phyloP scores from a whole-genome alignment of 1,140 invertebrate species.

The Megathymus violae region DNA sequence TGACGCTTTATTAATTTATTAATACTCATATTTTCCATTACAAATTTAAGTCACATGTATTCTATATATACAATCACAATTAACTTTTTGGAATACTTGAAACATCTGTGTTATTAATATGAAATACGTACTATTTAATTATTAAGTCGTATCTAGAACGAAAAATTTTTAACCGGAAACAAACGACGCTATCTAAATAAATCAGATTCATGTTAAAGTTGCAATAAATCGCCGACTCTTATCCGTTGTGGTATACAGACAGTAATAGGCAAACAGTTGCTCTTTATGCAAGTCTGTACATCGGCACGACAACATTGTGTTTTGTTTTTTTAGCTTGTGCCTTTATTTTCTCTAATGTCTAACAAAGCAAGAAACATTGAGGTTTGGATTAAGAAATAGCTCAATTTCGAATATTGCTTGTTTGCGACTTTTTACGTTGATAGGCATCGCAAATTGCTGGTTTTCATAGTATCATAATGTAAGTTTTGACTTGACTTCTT shows the following conservation, averaged over 20 bases:
- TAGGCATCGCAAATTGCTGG: conserved; percentile 5
- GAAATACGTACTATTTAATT: too few relatives aligned
- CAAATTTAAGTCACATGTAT: too few relatives aligned
- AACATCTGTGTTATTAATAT: too few relatives aligned
- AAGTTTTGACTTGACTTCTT: too few relatives aligned
- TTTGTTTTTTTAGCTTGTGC: conserved; percentile 62
- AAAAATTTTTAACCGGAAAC: conserved; percentile 23
- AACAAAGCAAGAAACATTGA: conserved; percentile 20
- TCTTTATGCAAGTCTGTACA: conserved; percentile 74
- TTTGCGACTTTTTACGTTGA: conserved; percentile 14
- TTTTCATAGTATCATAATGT: not conserved
- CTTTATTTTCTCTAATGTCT: conserved; percentile 43
- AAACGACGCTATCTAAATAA: not conserved
- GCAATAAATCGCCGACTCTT: conserved; percentile 38
- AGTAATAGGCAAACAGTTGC: conserved; percentile 67
- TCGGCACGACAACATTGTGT: conserved; percentile 67
- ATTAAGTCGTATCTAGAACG: not conserved
- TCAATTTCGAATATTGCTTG: conserved; percentile 14
- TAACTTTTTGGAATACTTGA: too few relatives aligned
- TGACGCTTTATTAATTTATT: too few relatives aligned
- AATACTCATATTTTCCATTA: too few relatives aligned
- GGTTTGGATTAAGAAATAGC: conserved; percentile 19
- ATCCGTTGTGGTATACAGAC: conserved; percentile 39
- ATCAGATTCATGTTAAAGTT: conserved; percentile 10
- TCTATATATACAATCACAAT: too few relatives aligned